Evolutionary conservation across 2,113 vertebrate genomes (phyloP).

Genomic region (Tor tambroides): DNA sequence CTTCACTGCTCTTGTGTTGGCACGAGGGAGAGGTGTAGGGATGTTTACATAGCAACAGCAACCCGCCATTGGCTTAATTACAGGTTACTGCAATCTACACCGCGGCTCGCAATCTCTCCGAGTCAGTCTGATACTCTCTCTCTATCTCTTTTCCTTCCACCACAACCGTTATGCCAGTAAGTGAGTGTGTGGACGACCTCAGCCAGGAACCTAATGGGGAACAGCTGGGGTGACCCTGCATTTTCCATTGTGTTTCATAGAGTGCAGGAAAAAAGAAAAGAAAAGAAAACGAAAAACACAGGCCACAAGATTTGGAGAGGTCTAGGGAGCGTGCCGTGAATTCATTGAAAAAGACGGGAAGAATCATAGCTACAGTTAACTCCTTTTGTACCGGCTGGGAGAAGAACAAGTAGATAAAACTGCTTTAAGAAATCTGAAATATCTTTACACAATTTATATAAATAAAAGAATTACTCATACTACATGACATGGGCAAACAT

Average conservation of each 20-base stretch:
- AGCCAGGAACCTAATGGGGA: constrained; percentile 72
- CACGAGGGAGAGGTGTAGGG: constrained; percentile 63
- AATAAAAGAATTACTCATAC: not conserved
- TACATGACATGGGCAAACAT: not conserved
- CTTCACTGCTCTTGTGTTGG: constrained; percentile 38
- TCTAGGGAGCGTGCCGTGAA: constrained; percentile 52
- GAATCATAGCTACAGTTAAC: constrained; percentile 34
- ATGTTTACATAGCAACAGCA: constrained; percentile 78
- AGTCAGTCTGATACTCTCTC: constrained; percentile 49
- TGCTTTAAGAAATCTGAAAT: not conserved
- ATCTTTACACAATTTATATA: not conserved
- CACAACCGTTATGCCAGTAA: constrained; percentile 67
- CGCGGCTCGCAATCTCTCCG: constrained; percentile 16
- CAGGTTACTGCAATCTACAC: constrained; percentile 64
- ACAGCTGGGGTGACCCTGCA: constrained; percentile 73
- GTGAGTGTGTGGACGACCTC: constrained; percentile 72
- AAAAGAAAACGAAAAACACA: constrained; percentile 46
- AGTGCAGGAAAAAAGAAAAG: constrained; percentile 34
- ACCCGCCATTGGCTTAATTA: constrained; percentile 71
- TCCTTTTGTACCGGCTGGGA: not conserved
- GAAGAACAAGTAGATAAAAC: not conserved
- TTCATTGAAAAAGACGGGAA: constrained; percentile 63
- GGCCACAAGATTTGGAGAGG: constrained; percentile 48
- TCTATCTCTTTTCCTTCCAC: not conserved
- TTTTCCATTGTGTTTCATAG: constrained; percentile 77